Conservation (phyloP, 2,888 invertebrate genomes). For the Leistus spinibarbis region DNA sequence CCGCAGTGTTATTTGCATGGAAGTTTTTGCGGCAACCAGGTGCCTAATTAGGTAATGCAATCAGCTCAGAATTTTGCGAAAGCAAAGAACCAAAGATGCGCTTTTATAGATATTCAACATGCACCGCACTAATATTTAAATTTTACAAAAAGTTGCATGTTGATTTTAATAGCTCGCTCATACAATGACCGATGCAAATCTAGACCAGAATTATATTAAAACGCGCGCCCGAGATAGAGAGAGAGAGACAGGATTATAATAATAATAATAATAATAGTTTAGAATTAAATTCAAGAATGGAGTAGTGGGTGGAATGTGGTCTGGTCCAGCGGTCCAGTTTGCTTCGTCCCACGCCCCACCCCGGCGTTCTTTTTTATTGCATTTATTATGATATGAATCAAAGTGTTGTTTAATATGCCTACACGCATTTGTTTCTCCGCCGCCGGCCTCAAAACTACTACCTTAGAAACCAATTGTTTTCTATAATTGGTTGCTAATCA, state of each 20-base stretch:
- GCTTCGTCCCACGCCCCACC: not conserved
- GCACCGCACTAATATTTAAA: not conserved
- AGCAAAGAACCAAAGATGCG: not conserved
- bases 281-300: not conserved
- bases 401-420: not conserved
- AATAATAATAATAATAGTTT: not conserved
- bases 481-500: not conserved
- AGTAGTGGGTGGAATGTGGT: not conserved
- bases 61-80: not conserved
- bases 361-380: not conserved
- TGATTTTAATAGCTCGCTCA: not conserved
- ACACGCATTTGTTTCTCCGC: not conserved
- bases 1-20: not conserved
- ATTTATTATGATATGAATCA: not conserved
- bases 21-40: constrained; percentile 4
- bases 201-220: no score
- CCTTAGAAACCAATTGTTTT: not conserved
- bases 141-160: not conserved
- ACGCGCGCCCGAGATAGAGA: no score
- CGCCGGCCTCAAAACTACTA: not conserved
- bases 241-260: no score
- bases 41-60: constrained; percentile 6
- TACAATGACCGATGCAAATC: not conserved
- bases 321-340: not conserved
- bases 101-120: not conserved